These are phyloP conservation scores for Diploscapter pachys DNA, from an alignment of 1,140 invertebrate species.

Conservation along the genomic window DNA sequence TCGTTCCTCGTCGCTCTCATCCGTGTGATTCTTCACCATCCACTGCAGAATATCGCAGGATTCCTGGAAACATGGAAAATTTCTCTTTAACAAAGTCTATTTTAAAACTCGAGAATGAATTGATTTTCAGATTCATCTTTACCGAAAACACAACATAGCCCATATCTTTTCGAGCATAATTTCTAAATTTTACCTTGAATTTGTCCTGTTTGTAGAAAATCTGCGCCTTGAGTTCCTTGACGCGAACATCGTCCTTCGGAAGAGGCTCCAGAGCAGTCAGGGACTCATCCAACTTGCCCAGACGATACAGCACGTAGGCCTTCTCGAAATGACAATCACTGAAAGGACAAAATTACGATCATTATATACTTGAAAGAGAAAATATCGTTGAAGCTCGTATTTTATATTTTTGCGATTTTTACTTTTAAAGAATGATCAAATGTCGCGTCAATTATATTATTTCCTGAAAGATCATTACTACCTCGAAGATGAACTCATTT, in stretches of 20 bases:
- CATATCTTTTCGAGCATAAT: not conserved
- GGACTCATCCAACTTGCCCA: constrained; percentile 11
- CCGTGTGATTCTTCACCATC: constrained; percentile 21
- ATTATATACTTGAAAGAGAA: not conserved
- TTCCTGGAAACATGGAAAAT: not conserved
- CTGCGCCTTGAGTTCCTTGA: constrained; percentile 30
- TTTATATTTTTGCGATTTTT: not conserved
- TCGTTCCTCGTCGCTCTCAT: constrained; percentile 24
- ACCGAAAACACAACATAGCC: no score
- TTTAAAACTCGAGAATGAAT: not conserved
- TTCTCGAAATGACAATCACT: constrained; percentile 24
- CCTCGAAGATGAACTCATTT: no score
- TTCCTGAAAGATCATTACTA: not conserved
- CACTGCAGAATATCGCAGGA: constrained; percentile 18
- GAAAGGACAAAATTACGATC: not conserved
- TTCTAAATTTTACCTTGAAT: constrained; percentile 6
- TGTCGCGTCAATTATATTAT: not conserved
- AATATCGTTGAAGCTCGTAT: not conserved
- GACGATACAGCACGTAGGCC: constrained; percentile 29
- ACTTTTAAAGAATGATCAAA: not conserved
- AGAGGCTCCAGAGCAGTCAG: constrained; percentile 8
- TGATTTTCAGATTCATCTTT: no score
- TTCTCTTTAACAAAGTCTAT: not conserved
- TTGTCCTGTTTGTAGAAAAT: constrained; percentile 24
- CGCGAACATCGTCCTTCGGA: constrained; percentile 9